Percentiles rank a stretch among this genome's conserved stretches.
These are phyloP conservation scores for Heterotilapia buettikoferi DNA, from an alignment of 2,113 vertebrate genomes.

Conservation along the genomic window DNA sequence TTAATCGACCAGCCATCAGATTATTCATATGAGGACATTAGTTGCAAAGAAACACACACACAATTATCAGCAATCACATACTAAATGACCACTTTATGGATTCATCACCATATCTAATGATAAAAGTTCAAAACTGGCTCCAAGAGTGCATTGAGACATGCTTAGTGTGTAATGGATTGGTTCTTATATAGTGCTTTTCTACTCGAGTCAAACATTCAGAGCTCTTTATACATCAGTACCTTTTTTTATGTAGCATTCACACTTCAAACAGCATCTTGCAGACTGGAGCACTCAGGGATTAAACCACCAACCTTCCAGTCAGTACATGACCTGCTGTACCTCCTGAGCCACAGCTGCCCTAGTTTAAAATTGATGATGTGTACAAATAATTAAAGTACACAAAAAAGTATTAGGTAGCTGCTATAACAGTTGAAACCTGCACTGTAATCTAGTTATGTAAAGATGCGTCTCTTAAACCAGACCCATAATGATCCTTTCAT, in stretches of 20 bases:
- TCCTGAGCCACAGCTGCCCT: not conserved
- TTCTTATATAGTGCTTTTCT: not conserved
- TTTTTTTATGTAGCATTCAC: not conserved
- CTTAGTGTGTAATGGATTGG: not conserved
- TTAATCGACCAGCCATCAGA: not conserved
- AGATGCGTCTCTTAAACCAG: not conserved
- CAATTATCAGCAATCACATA: not conserved
- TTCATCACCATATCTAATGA: not conserved
- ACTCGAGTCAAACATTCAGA: not conserved
- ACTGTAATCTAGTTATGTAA: not conserved
- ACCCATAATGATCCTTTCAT: conserved; percentile 8
- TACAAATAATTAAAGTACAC: not conserved
- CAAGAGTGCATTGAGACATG: not conserved
- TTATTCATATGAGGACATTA: not conserved
- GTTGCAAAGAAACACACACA: not conserved
- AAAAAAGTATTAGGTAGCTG: not conserved
- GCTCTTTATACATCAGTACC: not conserved
- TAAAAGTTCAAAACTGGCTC: not conserved
- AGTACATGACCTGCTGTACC: not conserved
- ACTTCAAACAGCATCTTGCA: not conserved
- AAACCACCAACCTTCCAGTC: not conserved
- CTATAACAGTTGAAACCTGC: not conserved
- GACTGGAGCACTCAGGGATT: not conserved
- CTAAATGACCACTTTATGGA: not conserved
- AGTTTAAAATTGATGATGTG: not conserved